Evolutionary conservation across 2,888 invertebrate genomes (phyloP).

Genomic region (Ornithoptera priamus): DNA sequence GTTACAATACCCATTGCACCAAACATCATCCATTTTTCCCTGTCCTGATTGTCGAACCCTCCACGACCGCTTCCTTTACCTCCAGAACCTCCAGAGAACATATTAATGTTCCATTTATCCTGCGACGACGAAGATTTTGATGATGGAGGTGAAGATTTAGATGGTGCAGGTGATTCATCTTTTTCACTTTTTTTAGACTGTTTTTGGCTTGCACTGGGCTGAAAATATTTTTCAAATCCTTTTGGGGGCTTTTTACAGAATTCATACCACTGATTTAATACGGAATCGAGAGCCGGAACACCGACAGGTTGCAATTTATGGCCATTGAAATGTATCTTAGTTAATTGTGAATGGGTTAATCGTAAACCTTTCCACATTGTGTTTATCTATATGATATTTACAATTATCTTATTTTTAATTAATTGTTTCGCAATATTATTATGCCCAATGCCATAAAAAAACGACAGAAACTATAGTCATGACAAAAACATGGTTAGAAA

Average conservation of each 20-base stretch:
- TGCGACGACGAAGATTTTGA: constrained; percentile 61
- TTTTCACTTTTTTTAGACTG: constrained; percentile 61
- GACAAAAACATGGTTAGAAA: constrained; percentile 74
- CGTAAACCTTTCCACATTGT: constrained; percentile 75
- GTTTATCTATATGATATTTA: constrained; percentile 47
- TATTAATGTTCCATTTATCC: constrained; percentile 82
- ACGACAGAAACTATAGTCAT: constrained; percentile 48
- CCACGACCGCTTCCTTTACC: constrained; percentile 80
- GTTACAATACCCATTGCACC: constrained; percentile 86
- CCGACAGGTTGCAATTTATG: constrained; percentile 69
- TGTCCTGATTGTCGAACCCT: constrained; percentile 84
- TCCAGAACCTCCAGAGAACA: constrained; percentile 75
- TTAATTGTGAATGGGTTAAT: constrained; percentile 71
- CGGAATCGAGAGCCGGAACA: constrained; percentile 78
- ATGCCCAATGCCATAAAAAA: constrained; percentile 62
- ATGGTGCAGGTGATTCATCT: constrained; percentile 61
- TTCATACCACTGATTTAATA: constrained; percentile 82
- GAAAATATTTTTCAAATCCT: constrained; percentile 96
- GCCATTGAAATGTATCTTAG: constrained; percentile 69
- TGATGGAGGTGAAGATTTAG: constrained; percentile 64
- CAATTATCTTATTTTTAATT: constrained; percentile 42
- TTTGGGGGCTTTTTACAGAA: constrained; percentile 92
- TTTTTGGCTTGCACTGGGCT: constrained; percentile 80
- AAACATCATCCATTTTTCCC: constrained; percentile 88
- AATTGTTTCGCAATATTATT: constrained; percentile 62